These are phyloP conservation scores for Aricia artaxerxes DNA, from an alignment of 2,888 invertebrate species.

Conservation along the genomic window DNA sequence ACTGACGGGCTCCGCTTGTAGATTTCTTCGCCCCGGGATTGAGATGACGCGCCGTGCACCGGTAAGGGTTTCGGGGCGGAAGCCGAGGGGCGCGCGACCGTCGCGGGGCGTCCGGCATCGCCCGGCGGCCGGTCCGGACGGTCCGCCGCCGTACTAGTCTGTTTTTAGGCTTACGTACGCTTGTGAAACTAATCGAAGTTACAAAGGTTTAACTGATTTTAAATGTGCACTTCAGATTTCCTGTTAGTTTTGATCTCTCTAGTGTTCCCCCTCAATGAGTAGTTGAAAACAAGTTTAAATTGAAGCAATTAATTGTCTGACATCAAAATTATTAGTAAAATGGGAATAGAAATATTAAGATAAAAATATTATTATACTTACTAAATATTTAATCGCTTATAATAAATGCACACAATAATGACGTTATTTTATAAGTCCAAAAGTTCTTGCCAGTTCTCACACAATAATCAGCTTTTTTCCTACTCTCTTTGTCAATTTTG, in stretches of 20 bases:
- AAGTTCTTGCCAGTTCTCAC: background rate
- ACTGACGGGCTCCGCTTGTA: slow-evolving; percentile 28
- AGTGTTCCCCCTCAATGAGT: slow-evolving; percentile 6
- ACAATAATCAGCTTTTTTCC: background rate
- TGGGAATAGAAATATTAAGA: slow-evolving; percentile 19
- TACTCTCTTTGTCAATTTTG: background rate
- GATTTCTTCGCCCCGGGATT: slow-evolving; percentile 16
- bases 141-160: slow-evolving; percentile 26
- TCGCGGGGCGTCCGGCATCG: background rate
- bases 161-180: slow-evolving; percentile 29
- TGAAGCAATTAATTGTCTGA: background rate
- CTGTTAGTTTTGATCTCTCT: slow-evolving; percentile 25
- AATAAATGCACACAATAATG: background rate
- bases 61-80: slow-evolving; percentile 18
- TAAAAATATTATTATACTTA: background rate
- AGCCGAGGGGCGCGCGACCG: background rate
- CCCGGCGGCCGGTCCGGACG: slow-evolving; percentile 5
- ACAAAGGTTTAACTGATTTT: slow-evolving; percentile 16
- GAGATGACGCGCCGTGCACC: slow-evolving; percentile 7
- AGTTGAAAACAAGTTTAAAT: background rate
- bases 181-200: slow-evolving; percentile 26
- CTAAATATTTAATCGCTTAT: background rate
- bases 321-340: background rate
- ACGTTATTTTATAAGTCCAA: background rate
- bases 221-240: slow-evolving; percentile 18